Evolutionary conservation across 2,797 vertebrate genomes (phyloP).

Genomic region (Menidia menidia): DNA sequence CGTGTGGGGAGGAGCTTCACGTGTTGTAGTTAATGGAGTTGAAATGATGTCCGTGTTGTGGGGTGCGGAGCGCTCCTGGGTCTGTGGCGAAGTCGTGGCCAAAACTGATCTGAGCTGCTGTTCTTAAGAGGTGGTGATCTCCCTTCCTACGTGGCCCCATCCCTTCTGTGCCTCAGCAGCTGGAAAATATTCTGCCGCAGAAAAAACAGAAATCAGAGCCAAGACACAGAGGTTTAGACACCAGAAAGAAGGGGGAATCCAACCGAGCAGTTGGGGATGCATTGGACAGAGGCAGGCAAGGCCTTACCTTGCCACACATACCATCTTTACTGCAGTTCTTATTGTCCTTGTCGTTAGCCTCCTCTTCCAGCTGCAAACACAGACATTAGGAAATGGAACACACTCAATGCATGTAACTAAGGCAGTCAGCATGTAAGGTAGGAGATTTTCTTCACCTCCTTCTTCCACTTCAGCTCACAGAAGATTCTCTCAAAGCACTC

Average conservation of each 20-base stretch:
- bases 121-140: slow-evolving; percentile 78
- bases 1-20: slow-evolving; percentile 40
- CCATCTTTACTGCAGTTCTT: slow-evolving; percentile 90
- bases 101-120: slow-evolving; percentile 42
- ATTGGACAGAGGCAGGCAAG: slow-evolving; percentile 75
- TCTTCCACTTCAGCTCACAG: slow-evolving; percentile 98
- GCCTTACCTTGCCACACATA: slow-evolving; percentile 91
- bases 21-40: slow-evolving; percentile 47
- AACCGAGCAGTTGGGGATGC: slow-evolving; percentile 9
- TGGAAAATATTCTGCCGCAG: slow-evolving; percentile 94
- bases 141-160: slow-evolving; percentile 89
- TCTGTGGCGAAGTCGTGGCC: slow-evolving; percentile 38
- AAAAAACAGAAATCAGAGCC: slow-evolving; percentile 43
- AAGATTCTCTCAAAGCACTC: slow-evolving; percentile 98
- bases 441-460: slow-evolving; percentile 87
- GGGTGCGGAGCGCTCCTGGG: slow-evolving; percentile 45
- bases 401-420: slow-evolving; percentile 1
- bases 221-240: slow-evolving; percentile 15
- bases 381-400: slow-evolving; percentile 10
- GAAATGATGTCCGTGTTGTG: slow-evolving; percentile 43
- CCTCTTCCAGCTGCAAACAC: slow-evolving; percentile 86
- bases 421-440: neutral
- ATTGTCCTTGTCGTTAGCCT: slow-evolving; percentile 89
- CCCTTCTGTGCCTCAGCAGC: slow-evolving; percentile 93
- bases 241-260: slow-evolving; percentile 3